Evolutionary conservation across 2,888 invertebrate species (phyloP).

Genomic region (Pheosia tremula): DNA sequence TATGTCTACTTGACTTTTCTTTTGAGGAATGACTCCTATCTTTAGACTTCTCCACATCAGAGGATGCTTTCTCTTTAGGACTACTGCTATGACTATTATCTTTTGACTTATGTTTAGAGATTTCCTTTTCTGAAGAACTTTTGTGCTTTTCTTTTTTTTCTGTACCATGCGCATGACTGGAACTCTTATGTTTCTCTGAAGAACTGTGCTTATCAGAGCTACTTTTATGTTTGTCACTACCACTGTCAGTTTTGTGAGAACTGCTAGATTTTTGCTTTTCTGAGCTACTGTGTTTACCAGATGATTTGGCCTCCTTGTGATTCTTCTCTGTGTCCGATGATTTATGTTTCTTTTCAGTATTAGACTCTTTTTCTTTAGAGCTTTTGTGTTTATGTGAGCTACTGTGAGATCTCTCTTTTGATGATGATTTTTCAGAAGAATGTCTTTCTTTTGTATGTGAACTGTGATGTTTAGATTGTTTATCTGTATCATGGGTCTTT

Average conservation of each 20-base stretch:
- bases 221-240: slow-evolving; percentile 52
- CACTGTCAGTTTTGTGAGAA: slow-evolving; percentile 48
- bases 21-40: slow-evolving; percentile 68
- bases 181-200: slow-evolving; percentile 52
- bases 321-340: slow-evolving; percentile 52
- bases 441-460: slow-evolving; percentile 52
- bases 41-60: slow-evolving; percentile 67
- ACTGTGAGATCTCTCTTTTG: slow-evolving; percentile 57
- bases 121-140: slow-evolving; percentile 57
- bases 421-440: slow-evolving; percentile 50
- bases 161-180: slow-evolving; percentile 34
- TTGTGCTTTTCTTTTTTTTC: slow-evolving; percentile 49
- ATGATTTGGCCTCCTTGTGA: slow-evolving; percentile 48
- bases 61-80: slow-evolving; percentile 70
- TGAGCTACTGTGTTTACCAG: slow-evolving; percentile 40
- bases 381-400: slow-evolving; percentile 58
- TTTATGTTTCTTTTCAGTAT: slow-evolving; percentile 57
- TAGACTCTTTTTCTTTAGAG: slow-evolving; percentile 53
- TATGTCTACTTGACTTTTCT: slow-evolving; percentile 67
- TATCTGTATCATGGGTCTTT: slow-evolving; percentile 43
- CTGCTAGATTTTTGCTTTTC: slow-evolving; percentile 51
- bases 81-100: slow-evolving; percentile 56
- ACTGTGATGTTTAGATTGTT: slow-evolving; percentile 47
- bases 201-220: slow-evolving; percentile 41
- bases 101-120: slow-evolving; percentile 57